A percentile compares a stretch with the other conserved stretches of the same genome.
These are phyloP conservation scores for Menidia menidia DNA, from an alignment of 2,797 vertebrate genomes.

Conservation along the genomic window DNA sequence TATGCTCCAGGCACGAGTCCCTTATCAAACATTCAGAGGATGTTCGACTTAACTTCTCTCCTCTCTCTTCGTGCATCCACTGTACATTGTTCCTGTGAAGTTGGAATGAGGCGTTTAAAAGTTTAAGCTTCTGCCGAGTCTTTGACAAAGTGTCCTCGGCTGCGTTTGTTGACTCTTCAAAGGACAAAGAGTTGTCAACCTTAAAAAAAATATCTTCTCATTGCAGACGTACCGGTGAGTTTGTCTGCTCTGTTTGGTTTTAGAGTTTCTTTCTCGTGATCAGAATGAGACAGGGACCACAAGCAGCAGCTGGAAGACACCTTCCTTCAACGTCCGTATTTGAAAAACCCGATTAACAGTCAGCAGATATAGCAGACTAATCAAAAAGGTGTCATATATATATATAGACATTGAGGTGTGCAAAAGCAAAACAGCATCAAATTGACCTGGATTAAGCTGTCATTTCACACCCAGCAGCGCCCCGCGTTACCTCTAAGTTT, in stretches of 20 bases:
- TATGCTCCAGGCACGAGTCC: constrained; percentile 72
- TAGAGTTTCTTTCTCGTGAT: constrained; percentile 32
- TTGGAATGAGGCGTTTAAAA: constrained; percentile 61
- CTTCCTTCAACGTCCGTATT: constrained; percentile 31
- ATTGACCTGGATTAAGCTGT: constrained; percentile 67
- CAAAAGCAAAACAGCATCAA: constrained; percentile 45
- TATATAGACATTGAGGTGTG: constrained; percentile 29
- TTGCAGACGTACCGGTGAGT: background rate
- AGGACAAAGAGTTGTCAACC: constrained; percentile 2
- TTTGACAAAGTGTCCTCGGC: constrained; percentile 35
- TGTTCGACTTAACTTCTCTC: constrained; percentile 55
- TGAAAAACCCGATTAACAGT: constrained; percentile 49
- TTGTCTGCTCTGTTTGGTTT: constrained; percentile 20
- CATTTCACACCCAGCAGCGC: constrained; percentile 68
- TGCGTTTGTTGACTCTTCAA: constrained; percentile 32
- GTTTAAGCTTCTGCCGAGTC: constrained; percentile 66
- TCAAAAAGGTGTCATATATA: background rate
- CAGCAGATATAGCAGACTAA: constrained; percentile 47
- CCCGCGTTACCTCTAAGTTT: constrained; percentile 48
- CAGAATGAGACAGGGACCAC: constrained; percentile 16
- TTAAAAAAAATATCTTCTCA: constrained; percentile 10
- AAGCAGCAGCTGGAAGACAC: constrained; percentile 32
- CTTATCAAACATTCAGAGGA: constrained; percentile 83
- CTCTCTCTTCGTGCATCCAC: constrained; percentile 39
- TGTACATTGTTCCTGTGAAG: constrained; percentile 56